Percentiles rank a stretch among this genome's conserved stretches.
These are phyloP conservation scores for Ectobius pallidus DNA, from an alignment of 2,888 invertebrate genomes.

Conservation along the genomic window DNA sequence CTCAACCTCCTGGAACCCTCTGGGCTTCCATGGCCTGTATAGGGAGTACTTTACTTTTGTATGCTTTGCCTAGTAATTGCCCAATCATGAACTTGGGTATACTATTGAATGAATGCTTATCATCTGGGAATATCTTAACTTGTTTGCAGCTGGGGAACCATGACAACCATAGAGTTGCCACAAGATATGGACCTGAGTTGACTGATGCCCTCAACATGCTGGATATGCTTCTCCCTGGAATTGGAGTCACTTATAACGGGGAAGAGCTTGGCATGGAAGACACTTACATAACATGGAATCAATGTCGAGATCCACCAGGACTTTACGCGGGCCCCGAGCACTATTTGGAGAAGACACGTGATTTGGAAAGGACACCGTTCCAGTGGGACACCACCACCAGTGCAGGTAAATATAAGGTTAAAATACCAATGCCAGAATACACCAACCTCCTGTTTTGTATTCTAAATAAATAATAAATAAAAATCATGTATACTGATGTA, in stretches of 20 bases:
- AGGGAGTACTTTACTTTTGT: too few relatives aligned
- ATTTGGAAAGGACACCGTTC: conserved; percentile 51
- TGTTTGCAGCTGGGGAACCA: conserved; percentile 66
- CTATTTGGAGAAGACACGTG: conserved; percentile 42
- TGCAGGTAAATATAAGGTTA: conserved; percentile 36
- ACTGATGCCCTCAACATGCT: conserved; percentile 74
- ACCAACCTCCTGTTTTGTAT: too few relatives aligned
- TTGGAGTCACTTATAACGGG: conserved; percentile 80
- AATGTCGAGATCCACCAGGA: conserved; percentile 69
- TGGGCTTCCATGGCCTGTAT: too few relatives aligned
- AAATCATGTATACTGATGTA: too few relatives aligned
- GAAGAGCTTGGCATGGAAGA: conserved; percentile 84
- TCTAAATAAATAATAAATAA: too few relatives aligned
- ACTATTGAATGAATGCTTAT: too few relatives aligned
- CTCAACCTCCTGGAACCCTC: too few relatives aligned
- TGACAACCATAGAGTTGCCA: conserved; percentile 67
- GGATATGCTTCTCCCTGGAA: conserved; percentile 74
- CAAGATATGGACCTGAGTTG: conserved; percentile 66
- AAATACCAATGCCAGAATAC: too few relatives aligned
- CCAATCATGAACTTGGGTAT: too few relatives aligned
- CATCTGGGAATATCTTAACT: too few relatives aligned
- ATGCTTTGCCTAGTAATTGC: too few relatives aligned
- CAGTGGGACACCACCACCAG: conserved; percentile 48
- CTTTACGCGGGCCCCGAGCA: conserved; percentile 50
- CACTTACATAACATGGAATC: conserved; percentile 62